phyloP scores from a whole-genome alignment of 2,797 vertebrate species.

The Salmo trutta region DNA sequence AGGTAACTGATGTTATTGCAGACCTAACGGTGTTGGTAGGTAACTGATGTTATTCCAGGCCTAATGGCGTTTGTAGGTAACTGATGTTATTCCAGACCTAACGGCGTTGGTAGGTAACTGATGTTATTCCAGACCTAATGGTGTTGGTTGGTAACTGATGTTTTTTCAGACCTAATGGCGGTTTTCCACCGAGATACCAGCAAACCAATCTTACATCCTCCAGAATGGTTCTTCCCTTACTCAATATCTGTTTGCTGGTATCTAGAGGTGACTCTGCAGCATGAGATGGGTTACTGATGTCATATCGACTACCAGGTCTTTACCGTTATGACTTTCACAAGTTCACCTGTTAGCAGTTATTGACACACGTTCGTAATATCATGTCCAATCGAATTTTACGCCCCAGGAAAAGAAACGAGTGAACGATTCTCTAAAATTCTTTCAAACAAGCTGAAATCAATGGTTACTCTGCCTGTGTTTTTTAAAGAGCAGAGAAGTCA shows the following conservation, averaged over 20 bases:
- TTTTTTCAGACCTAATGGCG: slow-evolving; percentile 34
- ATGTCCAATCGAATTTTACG: slow-evolving; percentile 28
- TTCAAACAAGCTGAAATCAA: slow-evolving; percentile 40
- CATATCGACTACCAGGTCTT: slow-evolving; percentile 29
- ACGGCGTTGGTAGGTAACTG: slow-evolving; percentile 30
- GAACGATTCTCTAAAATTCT: slow-evolving; percentile 41
- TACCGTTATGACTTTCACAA: slow-evolving; percentile 34
- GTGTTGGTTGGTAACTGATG: slow-evolving; percentile 28
- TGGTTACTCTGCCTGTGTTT: slow-evolving; percentile 29
- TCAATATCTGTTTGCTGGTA: slow-evolving; percentile 44
- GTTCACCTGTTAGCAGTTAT: slow-evolving; percentile 45
- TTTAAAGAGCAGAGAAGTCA: slow-evolving; percentile 17
- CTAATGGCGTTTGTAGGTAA: too few species aligned
- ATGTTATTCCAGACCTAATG: slow-evolving; percentile 30
- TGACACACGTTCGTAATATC: slow-evolving; percentile 25
- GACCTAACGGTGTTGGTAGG: too few species aligned
- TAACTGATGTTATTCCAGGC: too few species aligned
- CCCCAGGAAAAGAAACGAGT: slow-evolving; percentile 28
- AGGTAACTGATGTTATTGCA: too few species aligned
- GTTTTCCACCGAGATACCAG: slow-evolving; percentile 48
- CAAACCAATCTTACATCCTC: slow-evolving; percentile 39
- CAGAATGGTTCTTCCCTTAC: slow-evolving; percentile 44
- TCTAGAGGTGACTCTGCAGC: slow-evolving; percentile 27
- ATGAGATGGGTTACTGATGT: slow-evolving; percentile 51
- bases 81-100: too few species aligned